phyloP scores from a whole-genome alignment of 2,113 vertebrate species.

The Dasypus novemcinctus region DNA sequence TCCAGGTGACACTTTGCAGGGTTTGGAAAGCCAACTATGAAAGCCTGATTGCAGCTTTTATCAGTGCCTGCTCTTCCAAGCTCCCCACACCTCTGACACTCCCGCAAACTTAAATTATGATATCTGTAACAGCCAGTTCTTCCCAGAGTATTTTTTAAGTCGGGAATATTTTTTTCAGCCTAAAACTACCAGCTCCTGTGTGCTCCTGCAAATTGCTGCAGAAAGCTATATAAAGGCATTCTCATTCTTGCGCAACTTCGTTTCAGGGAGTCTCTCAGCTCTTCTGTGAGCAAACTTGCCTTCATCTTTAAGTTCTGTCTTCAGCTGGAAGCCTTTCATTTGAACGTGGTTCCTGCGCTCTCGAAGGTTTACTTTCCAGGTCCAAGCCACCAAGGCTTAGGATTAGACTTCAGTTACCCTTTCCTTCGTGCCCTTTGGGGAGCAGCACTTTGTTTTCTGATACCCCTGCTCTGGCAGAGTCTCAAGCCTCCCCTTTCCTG shows the following conservation, averaged over 20 bases:
- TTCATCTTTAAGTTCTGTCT: not conserved
- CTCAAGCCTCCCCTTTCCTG: not conserved
- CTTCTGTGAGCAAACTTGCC: not conserved
- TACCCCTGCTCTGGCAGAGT: not conserved
- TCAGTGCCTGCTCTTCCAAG: not conserved
- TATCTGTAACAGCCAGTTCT: not conserved
- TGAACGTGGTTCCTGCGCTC: not conserved
- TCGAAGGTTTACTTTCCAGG: not conserved
- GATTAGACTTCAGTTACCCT: not conserved
- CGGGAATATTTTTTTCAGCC: not conserved
- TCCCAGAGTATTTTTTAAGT: not conserved
- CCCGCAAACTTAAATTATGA: not conserved
- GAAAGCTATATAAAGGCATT: not conserved
- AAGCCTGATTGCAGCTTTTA: not conserved
- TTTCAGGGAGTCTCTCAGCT: not conserved
- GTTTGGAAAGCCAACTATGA: not conserved
- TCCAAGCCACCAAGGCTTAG: not conserved
- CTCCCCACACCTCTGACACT: not conserved
- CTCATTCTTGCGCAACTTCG: not conserved
- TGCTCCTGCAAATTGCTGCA: not conserved
- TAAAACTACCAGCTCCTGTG: not conserved
- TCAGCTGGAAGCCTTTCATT: not conserved
- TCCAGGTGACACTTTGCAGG: not conserved
- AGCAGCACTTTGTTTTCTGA: accelerated
- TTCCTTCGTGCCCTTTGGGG: not conserved